Conservation (phyloP, 2,888 invertebrate genomes). For the Callimorpha dominula region DNA sequence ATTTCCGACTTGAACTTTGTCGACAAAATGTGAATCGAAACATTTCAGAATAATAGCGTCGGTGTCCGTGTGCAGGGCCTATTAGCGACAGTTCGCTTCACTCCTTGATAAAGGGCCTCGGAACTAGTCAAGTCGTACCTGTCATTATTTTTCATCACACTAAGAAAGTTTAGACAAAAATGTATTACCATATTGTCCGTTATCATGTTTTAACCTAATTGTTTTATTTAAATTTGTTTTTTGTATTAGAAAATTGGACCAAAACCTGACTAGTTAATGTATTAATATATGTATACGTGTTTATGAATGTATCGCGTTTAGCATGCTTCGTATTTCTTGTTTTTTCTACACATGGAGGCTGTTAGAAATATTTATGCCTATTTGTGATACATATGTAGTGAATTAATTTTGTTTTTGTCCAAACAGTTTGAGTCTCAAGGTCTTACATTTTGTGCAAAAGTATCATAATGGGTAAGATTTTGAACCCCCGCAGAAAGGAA, state of each 20-base stretch:
- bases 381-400: not conserved
- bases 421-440: too few species aligned
- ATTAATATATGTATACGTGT: not conserved
- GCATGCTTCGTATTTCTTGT: not conserved
- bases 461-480: too few species aligned
- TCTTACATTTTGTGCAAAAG: too few species aligned
- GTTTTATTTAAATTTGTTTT: not conserved
- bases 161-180: not conserved
- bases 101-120: too few species aligned
- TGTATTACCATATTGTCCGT: not conserved
- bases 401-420: slow-evolving; percentile 3
- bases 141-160: not conserved
- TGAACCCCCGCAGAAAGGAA: too few species aligned
- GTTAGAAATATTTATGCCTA: not conserved
- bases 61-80: too few species aligned
- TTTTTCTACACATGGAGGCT: not conserved
- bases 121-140: too few species aligned
- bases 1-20: too few species aligned
- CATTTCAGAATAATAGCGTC: too few species aligned
- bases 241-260: not conserved
- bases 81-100: too few species aligned
- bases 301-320: not conserved
- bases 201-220: not conserved
- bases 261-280: not conserved
- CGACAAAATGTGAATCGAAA: too few species aligned